Percentiles rank a stretch among this genome's conserved stretches.
These are phyloP conservation scores for Trogon melanurus DNA, from an alignment of 2,113 vertebrate species.

Conservation along the genomic window DNA sequence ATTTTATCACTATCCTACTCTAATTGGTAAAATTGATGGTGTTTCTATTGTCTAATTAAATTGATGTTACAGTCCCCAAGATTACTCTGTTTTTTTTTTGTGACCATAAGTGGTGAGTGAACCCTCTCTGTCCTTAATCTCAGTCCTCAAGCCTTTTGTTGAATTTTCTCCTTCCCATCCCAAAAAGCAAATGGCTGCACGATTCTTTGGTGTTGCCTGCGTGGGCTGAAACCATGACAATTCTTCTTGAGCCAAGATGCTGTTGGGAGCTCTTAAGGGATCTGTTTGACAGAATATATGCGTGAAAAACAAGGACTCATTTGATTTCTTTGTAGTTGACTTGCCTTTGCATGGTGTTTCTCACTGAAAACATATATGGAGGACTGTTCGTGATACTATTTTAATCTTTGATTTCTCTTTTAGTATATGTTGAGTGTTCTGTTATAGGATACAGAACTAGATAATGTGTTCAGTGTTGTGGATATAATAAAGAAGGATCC, in stretches of 20 bases:
- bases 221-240: too few relatives aligned
- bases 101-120: too few relatives aligned
- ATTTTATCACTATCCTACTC: too few relatives aligned
- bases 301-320: neutral
- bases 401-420: slow-evolving; percentile 6
- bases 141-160: too few relatives aligned
- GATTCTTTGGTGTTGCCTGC: too few relatives aligned
- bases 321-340: neutral
- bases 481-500: slow-evolving; percentile 40
- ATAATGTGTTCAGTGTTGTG: slow-evolving; percentile 16
- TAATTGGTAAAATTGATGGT: too few relatives aligned
- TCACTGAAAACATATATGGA: slow-evolving; percentile 20
- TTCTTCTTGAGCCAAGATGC: neutral
- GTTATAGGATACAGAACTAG: slow-evolving; percentile 1
- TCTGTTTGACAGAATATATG: neutral
- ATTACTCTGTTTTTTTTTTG: too few relatives aligned
- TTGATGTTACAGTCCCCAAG: too few relatives aligned
- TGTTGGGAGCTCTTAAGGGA: neutral
- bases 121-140: too few relatives aligned
- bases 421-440: neutral
- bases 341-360: neutral
- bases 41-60: too few relatives aligned
- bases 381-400: neutral
- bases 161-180: too few relatives aligned
- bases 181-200: too few relatives aligned